A percentile compares a stretch with the other conserved stretches of the same genome.
phyloP scores from a whole-genome alignment of 2,797 vertebrate species.

The Peromyscus melanophrys region DNA sequence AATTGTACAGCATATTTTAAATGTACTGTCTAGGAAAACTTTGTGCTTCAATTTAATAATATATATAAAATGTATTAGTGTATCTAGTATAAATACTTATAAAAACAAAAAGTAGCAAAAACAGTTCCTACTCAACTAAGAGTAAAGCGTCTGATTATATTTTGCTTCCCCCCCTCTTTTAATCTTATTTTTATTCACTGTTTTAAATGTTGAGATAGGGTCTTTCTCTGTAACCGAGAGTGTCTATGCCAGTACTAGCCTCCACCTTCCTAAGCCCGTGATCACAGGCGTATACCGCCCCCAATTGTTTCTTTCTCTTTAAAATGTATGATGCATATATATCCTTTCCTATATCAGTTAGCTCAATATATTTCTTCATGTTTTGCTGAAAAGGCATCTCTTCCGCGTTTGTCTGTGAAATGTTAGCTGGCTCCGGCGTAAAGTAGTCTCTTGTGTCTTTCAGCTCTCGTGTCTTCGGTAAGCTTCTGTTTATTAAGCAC shows the following conservation, averaged over 20 bases:
- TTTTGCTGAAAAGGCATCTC: conserved; percentile 46
- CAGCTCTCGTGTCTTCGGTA: not conserved
- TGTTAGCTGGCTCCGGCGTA: not conserved
- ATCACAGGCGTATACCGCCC: not conserved
- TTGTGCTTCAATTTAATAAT: not conserved
- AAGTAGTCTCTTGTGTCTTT: not conserved
- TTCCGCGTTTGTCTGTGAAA: conserved; percentile 18
- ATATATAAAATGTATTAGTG: not conserved
- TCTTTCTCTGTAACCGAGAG: not conserved
- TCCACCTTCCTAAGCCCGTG: not conserved
- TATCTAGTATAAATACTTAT: not conserved
- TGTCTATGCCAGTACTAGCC: not conserved
- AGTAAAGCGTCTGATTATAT: not conserved
- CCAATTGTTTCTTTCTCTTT: not conserved
- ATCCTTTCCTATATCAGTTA: not conserved
- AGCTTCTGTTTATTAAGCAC: conserved; percentile 48
- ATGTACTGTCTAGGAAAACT: not conserved
- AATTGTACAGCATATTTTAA: not conserved
- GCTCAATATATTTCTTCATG: not conserved
- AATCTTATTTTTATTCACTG: not conserved
- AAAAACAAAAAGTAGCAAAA: not conserved
- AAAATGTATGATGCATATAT: not conserved
- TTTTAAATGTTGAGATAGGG: not conserved
- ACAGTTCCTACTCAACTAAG: not conserved
- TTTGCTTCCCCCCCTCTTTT: not conserved